phyloP scores from a whole-genome alignment of 2,797 vertebrate genomes.

The Anguilla anguilla region DNA sequence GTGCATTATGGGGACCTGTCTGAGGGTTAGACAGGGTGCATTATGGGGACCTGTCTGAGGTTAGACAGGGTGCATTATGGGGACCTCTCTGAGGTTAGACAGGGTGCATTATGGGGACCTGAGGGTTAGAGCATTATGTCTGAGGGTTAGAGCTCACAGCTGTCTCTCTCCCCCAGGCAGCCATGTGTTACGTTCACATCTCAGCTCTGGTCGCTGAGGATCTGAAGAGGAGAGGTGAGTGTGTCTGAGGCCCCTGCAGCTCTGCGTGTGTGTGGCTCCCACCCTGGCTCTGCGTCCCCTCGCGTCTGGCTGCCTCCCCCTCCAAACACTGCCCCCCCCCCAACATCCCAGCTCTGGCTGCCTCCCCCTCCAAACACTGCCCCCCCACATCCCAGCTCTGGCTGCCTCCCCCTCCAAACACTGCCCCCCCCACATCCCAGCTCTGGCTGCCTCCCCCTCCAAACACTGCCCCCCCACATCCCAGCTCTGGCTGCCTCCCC shows the following conservation, averaged over 20 bases:
- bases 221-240: constrained; percentile 93
- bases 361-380: too few species aligned
- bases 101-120: not conserved
- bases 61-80: not conserved
- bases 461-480: too few species aligned
- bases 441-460: too few species aligned
- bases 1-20: not conserved
- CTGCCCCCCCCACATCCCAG: too few species aligned
- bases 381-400: too few species aligned
- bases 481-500: too few species aligned
- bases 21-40: not conserved
- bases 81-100: not conserved
- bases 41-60: not conserved
- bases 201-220: constrained; percentile 96
- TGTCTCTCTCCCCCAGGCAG: constrained; percentile 74
- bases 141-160: not conserved
- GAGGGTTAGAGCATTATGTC: not conserved
- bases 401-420: too few species aligned
- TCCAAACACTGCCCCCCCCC: too few species aligned
- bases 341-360: too few species aligned
- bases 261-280: not conserved
- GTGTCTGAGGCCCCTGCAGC: not conserved
- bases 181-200: constrained; percentile 98
- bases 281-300: not conserved
- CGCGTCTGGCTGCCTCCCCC: not conserved